A percentile compares a stretch with the other conserved stretches of the same genome.
Evolutionary conservation across 2,113 vertebrate genomes (phyloP).

Genomic region (Gobius niger): DNA sequence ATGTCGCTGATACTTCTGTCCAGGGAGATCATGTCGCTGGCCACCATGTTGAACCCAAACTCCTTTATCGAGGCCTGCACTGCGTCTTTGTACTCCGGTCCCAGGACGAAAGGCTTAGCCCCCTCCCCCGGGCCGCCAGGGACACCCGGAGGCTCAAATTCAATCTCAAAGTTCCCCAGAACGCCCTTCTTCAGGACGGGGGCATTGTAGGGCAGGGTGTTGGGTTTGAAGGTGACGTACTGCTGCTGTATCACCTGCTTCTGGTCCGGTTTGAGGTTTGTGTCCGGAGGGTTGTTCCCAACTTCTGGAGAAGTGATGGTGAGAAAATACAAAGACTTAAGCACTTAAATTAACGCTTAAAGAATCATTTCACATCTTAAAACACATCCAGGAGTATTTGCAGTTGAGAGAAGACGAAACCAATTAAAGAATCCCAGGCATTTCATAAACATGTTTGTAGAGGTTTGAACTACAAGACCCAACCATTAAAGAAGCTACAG

Average conservation of each 20-base stretch:
- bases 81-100: slow-evolving; percentile 90
- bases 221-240: slow-evolving; percentile 92
- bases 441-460: too few species aligned
- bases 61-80: slow-evolving; percentile 94
- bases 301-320: slow-evolving; percentile 17
- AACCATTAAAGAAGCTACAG: too few species aligned
- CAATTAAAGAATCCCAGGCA: too few species aligned
- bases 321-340: background rate
- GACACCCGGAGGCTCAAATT: slow-evolving; percentile 88
- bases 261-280: slow-evolving; percentile 80
- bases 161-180: slow-evolving; percentile 93
- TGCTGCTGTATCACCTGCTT: slow-evolving; percentile 89
- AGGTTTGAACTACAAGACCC: too few species aligned
- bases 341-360: too few species aligned
- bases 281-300: slow-evolving; percentile 18
- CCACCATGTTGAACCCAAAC: slow-evolving; percentile 99
- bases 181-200: slow-evolving; percentile 84
- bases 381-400: too few species aligned
- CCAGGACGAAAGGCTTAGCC: slow-evolving; percentile 88
- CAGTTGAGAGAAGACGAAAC: too few species aligned
- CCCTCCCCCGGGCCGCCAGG: slow-evolving; percentile 89
- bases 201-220: slow-evolving; percentile 81
- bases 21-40: slow-evolving; percentile 97
- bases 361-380: too few species aligned
- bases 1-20: slow-evolving; percentile 91